phyloP scores from a whole-genome alignment of 2,113 vertebrate species.

The Narcine bancroftii region DNA sequence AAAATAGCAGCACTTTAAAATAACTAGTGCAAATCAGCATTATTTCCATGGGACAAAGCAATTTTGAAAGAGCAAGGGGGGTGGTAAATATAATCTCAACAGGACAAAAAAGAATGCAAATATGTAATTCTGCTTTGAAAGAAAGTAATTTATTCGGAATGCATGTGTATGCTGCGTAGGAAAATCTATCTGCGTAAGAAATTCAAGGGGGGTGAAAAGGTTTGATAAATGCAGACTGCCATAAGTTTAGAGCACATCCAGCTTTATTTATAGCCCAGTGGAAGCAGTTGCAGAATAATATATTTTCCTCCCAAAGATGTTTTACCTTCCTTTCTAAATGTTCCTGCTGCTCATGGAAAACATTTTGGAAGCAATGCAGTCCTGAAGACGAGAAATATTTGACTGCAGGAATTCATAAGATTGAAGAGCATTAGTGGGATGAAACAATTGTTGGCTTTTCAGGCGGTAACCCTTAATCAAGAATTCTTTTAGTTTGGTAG shows the following conservation, averaged over 20 bases:
- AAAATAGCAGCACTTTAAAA: constrained; percentile 14
- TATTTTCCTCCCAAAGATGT: not conserved
- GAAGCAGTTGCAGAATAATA: constrained; percentile 9
- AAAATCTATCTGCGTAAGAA: not conserved
- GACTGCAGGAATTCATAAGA: no score
- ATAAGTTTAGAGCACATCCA: not conserved
- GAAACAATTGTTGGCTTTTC: no score
- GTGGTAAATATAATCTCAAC: not conserved
- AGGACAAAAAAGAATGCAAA: not conserved
- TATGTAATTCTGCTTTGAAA: not conserved
- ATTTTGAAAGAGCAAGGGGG: not conserved
- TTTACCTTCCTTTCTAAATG: not conserved
- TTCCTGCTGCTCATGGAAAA: not conserved
- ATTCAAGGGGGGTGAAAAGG: not conserved
- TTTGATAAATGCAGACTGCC: constrained; percentile 27
- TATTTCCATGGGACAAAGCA: constrained; percentile 18
- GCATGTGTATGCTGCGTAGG: not conserved
- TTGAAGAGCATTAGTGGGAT: no score
- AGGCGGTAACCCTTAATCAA: no score
- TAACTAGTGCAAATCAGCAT: constrained; percentile 16
- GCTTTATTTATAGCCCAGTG: constrained; percentile 23
- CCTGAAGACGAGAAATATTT: no score
- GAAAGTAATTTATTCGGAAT: not conserved
- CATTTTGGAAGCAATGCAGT: not conserved
- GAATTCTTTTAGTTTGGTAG: no score